phyloP scores from a whole-genome alignment of 2,888 invertebrate genomes.

The Julus scanicus region DNA sequence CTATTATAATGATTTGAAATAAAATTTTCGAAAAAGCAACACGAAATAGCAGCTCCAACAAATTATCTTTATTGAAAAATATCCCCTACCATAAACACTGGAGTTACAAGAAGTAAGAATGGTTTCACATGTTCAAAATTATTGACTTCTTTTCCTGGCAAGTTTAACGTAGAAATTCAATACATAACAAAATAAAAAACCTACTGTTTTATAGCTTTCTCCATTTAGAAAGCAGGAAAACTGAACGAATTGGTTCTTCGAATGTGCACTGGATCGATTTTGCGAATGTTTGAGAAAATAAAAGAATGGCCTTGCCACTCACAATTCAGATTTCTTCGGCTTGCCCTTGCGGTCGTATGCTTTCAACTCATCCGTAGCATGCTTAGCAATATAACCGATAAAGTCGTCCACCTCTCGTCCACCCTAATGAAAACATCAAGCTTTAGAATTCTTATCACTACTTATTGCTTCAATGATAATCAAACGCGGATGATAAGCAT shows the following conservation, averaged over 20 bases:
- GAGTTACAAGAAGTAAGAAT: background rate
- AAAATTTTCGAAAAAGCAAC: background rate
- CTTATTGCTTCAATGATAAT: background rate
- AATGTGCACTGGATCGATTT: constrained; percentile 17
- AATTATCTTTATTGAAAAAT: constrained; percentile 17
- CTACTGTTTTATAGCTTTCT: background rate
- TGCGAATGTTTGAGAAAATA: constrained; percentile 13
- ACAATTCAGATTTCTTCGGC: constrained; percentile 73
- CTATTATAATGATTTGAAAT: too few species aligned
- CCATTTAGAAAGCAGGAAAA: background rate
- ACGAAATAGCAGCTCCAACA: background rate
- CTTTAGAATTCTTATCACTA: background rate
- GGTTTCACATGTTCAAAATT: background rate
- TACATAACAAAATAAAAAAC: constrained; percentile 15
- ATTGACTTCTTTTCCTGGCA: background rate
- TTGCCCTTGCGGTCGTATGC: constrained; percentile 87
- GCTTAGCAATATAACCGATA: constrained; percentile 91
- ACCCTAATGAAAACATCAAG: constrained; percentile 72
- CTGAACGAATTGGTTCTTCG: background rate
- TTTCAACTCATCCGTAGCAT: constrained; percentile 87
- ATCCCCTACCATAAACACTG: background rate
- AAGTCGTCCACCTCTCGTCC: constrained; percentile 95
- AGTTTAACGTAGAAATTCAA: constrained; percentile 7
- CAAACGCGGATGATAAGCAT: background rate
- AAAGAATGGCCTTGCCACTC: background rate